A percentile compares a stretch with the other conserved stretches of the same genome.
These are phyloP conservation scores for Lasaia peninsularis DNA, from an alignment of 1,140 invertebrate species.

Conservation along the genomic window DNA sequence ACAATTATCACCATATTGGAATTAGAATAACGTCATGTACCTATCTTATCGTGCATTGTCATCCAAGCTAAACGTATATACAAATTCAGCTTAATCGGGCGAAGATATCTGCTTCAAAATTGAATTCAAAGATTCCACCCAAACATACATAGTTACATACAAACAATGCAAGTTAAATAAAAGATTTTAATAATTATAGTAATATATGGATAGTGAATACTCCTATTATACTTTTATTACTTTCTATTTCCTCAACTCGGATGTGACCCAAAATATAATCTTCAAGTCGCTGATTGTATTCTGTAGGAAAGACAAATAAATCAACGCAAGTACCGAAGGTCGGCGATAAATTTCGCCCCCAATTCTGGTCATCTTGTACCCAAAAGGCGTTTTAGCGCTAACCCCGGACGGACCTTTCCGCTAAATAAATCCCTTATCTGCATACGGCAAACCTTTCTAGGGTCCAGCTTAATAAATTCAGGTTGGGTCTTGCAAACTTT, in stretches of 20 bases:
- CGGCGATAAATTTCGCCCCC: constrained; percentile 67
- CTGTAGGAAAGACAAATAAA: constrained; percentile 62
- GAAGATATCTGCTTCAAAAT: too few relatives aligned
- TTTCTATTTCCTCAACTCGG: constrained; percentile 4
- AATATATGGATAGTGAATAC: too few relatives aligned
- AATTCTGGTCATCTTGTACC: constrained; percentile 71
- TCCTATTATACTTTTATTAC: neutral
- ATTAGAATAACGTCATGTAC: too few relatives aligned
- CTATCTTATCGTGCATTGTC: too few relatives aligned
- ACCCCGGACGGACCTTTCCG: constrained; percentile 73
- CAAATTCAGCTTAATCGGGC: too few relatives aligned
- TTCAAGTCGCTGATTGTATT: constrained; percentile 50
- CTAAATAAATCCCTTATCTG: constrained; percentile 77
- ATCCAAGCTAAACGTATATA: too few relatives aligned
- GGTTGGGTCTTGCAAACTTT: constrained; percentile 69
- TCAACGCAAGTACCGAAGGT: constrained; percentile 60
- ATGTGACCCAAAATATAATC: constrained; percentile 43
- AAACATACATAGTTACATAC: too few relatives aligned
- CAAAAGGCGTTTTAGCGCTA: constrained; percentile 63
- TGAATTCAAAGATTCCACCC: too few relatives aligned
- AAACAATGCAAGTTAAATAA: too few relatives aligned
- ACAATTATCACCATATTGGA: too few relatives aligned
- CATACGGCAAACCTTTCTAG: constrained; percentile 75
- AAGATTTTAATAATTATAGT: too few relatives aligned
- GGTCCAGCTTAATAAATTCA: constrained; percentile 76